These are phyloP conservation scores for Martes flavigula DNA, from an alignment of 2,797 vertebrate genomes.

Conservation along the genomic window DNA sequence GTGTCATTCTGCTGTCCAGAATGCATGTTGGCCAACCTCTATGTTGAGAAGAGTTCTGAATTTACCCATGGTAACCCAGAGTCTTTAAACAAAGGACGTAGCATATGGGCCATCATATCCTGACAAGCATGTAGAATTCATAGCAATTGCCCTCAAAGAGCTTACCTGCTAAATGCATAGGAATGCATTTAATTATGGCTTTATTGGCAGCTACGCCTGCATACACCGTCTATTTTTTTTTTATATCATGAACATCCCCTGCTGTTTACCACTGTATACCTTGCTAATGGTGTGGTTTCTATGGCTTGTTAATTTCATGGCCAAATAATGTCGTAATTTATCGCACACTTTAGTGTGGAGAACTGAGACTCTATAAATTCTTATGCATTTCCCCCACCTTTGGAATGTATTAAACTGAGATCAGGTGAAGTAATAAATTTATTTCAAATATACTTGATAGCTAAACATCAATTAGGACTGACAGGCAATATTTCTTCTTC, in stretches of 20 bases:
- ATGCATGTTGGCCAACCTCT: not conserved
- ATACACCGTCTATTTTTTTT: not conserved
- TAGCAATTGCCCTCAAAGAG: slow-evolving; percentile 27
- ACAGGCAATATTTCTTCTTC: slow-evolving; percentile 19
- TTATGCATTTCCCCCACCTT: not conserved
- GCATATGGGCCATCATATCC: not conserved
- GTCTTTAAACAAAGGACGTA: not conserved
- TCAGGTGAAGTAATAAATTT: slow-evolving; percentile 20
- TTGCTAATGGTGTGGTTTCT: slow-evolving; percentile 54
- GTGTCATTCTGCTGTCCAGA: not conserved
- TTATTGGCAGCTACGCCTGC: not conserved
- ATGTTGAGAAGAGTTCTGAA: not conserved
- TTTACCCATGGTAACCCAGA: not conserved
- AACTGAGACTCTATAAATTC: slow-evolving; percentile 14
- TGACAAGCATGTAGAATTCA: not conserved
- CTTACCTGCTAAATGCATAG: not conserved
- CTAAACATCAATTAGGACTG: slow-evolving; percentile 32
- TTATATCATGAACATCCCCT: slow-evolving; percentile 15
- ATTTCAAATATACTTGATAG: slow-evolving; percentile 36
- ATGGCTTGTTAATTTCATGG: slow-evolving; percentile 66
- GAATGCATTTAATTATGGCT: not conserved
- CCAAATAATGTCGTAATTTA: slow-evolving; percentile 61
- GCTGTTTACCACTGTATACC: slow-evolving; percentile 42
- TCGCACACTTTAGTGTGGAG: not conserved
- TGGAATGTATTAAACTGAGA: slow-evolving; percentile 53